Evolutionary conservation across 2,113 vertebrate genomes (phyloP).

Genomic region (Numida meleagris): DNA sequence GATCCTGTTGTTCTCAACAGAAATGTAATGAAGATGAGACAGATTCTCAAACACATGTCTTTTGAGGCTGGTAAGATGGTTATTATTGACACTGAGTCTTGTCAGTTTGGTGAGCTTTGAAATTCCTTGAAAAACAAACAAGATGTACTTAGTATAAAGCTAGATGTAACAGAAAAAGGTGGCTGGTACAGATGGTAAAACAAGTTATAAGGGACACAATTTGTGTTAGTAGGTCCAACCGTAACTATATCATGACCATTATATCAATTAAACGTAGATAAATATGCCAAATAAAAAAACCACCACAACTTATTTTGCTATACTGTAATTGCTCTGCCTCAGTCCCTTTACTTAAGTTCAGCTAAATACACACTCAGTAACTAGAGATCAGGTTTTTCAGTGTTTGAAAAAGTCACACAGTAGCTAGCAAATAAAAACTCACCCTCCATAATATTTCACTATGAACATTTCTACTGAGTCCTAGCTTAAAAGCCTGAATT

Average conservation of each 20-base stretch:
- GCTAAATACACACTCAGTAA: neutral
- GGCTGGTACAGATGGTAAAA: neutral
- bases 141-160: neutral
- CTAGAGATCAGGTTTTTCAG: neutral
- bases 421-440: neutral
- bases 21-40: conserved; percentile 82
- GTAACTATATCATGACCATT: neutral
- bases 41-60: conserved; percentile 78
- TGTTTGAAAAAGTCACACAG: neutral
- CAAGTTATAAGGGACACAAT: neutral
- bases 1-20: conserved; percentile 85
- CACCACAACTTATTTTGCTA: neutral
- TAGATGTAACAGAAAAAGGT: neutral
- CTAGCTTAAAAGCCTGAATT: neutral
- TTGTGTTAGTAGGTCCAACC: neutral
- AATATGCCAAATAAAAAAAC: neutral
- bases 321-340: neutral
- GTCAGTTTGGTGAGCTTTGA: conserved; percentile 79
- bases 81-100: conserved; percentile 84
- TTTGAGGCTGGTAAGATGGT: conserved; percentile 81
- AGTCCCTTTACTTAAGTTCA: neutral
- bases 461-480: neutral
- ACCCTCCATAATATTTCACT: neutral
- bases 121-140: conserved; percentile 77
- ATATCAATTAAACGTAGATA: neutral